Conservation (phyloP, 2,113 vertebrate genomes). For the Pedionomus torquatus region DNA sequence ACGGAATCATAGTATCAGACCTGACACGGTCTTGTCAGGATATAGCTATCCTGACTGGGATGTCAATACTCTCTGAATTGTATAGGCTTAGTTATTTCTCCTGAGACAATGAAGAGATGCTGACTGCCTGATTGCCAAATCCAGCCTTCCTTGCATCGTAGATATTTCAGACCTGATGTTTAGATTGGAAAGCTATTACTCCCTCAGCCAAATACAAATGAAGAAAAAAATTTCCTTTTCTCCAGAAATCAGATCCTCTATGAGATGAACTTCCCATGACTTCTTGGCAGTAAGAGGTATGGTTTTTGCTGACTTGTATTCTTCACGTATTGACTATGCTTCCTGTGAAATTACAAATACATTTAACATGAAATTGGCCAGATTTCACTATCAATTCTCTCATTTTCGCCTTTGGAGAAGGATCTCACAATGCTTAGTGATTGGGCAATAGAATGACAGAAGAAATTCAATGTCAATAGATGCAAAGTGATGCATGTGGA, state of each 20-base stretch:
- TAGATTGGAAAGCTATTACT: background rate
- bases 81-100: background rate
- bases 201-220: background rate
- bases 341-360: conserved; percentile 18
- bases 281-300: background rate
- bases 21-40: background rate
- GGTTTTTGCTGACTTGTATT: background rate
- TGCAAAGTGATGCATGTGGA: background rate
- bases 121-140: background rate
- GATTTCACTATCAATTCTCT: conserved; percentile 32
- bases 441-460: background rate
- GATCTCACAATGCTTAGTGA: conserved; percentile 40
- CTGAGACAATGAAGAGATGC: background rate
- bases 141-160: fast-evolving
- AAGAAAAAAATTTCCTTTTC: background rate
- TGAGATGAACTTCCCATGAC: background rate
- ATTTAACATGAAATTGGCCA: conserved; percentile 20
- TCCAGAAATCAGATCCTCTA: background rate
- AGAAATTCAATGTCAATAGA: conserved; percentile 37
- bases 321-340: background rate
- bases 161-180: background rate
- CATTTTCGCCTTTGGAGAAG: conserved; percentile 21
- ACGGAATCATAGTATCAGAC: too few relatives aligned
- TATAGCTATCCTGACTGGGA: background rate
- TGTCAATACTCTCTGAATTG: background rate